Evolutionary conservation across 2,797 vertebrate species (phyloP).

Genomic region (Eupleurogrammus muticus): DNA sequence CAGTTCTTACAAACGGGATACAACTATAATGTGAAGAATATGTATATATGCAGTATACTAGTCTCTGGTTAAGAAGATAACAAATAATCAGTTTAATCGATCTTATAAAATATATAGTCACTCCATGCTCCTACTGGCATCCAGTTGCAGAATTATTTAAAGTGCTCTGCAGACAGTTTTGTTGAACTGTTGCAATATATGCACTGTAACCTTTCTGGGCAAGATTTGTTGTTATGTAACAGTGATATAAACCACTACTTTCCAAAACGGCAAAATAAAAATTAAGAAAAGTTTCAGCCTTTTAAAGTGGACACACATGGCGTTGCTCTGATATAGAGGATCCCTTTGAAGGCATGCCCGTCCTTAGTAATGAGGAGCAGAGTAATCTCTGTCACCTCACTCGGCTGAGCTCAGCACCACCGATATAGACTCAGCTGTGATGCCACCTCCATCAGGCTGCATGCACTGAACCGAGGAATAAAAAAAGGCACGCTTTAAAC

Average conservation of each 20-base stretch:
- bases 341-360: conserved; percentile 46
- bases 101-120: not conserved
- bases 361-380: conserved; percentile 48
- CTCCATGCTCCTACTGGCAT: not conserved
- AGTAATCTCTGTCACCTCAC: conserved; percentile 69
- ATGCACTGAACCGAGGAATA: conserved; percentile 13
- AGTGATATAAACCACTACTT: conserved; percentile 1
- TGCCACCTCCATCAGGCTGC: conserved; percentile 31
- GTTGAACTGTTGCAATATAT: not conserved
- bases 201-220: not conserved
- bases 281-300: not conserved
- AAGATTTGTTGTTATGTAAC: not conserved
- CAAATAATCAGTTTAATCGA: not conserved
- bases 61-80: not conserved
- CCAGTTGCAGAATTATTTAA: conserved; percentile 4
- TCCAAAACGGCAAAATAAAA: conserved; percentile 22
- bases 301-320: conserved; percentile 38
- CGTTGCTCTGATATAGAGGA: conserved; percentile 28
- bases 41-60: conserved; percentile 4
- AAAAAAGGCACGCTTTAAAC: conserved; percentile 25
- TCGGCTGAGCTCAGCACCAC: conserved; percentile 70
- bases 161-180: not conserved
- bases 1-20: conserved; percentile 30
- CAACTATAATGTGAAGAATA: conserved; percentile 26
- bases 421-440: conserved; percentile 72